Conservation (phyloP, 2,113 vertebrate species). For the Oryzias melastigma region DNA sequence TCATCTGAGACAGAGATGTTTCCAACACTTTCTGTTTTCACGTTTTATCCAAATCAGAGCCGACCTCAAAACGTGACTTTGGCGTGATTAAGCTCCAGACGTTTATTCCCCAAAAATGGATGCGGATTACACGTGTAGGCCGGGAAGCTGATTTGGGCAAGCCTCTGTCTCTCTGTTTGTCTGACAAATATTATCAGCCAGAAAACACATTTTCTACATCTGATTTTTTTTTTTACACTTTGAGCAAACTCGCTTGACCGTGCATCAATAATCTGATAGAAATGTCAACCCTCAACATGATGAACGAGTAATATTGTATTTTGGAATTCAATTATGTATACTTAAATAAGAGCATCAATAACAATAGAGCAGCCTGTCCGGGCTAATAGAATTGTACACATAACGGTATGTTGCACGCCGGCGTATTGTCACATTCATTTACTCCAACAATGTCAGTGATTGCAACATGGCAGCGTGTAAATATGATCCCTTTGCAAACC, state of each 20-base stretch:
- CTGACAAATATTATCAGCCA: slow-evolving; percentile 5
- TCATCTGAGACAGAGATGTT: slow-evolving; percentile 2
- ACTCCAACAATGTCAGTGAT: slow-evolving; percentile 11
- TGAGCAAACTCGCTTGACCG: slow-evolving; percentile 36
- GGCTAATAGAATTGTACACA: slow-evolving; percentile 35
- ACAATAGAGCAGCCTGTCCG: slow-evolving; percentile 52
- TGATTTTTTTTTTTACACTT: slow-evolving; percentile 30
- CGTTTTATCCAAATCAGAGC: slow-evolving; percentile 17
- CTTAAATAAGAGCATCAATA: slow-evolving; percentile 65
- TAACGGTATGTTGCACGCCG: slow-evolving; percentile 18
- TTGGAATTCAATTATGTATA: slow-evolving; percentile 60
- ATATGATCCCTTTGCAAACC: slow-evolving; percentile 6
- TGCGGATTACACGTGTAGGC: slow-evolving; percentile 31
- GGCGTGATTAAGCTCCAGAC: slow-evolving; percentile 34
- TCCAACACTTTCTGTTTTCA: neutral
- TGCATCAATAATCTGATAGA: slow-evolving; percentile 51
- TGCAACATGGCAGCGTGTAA: slow-evolving; percentile 14
- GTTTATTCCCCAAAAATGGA: slow-evolving; percentile 42
- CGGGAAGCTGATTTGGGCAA: slow-evolving; percentile 5
- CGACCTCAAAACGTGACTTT: slow-evolving; percentile 36
- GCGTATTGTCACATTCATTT: slow-evolving; percentile 22
- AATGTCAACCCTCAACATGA: slow-evolving; percentile 63
- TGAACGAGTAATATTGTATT: slow-evolving; percentile 61
- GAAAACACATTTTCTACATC: slow-evolving; percentile 4
- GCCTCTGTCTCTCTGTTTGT: neutral